phyloP scores from a whole-genome alignment of 2,113 vertebrate species.

The Albula glossodonta region DNA sequence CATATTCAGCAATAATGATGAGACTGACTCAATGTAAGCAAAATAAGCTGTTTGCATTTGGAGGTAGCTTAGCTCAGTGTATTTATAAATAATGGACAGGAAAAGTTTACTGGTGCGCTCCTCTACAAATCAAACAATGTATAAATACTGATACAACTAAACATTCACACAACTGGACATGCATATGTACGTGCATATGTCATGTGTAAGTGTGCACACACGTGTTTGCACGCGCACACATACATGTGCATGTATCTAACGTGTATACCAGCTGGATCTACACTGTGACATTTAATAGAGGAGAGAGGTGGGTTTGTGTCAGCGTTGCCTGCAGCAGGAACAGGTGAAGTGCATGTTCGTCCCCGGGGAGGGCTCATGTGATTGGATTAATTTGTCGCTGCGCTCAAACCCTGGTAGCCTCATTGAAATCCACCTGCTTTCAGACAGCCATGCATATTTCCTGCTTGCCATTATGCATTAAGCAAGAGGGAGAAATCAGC shows the following conservation, averaged over 20 bases:
- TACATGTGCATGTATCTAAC: too few relatives aligned
- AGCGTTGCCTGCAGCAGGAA: too few relatives aligned
- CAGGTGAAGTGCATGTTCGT: not conserved
- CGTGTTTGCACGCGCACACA: not conserved
- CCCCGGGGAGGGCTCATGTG: conserved; percentile 34
- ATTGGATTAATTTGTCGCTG: conserved; percentile 37
- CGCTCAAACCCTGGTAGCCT: conserved; percentile 25
- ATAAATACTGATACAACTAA: not conserved
- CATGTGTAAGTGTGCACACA: not conserved
- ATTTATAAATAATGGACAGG: not conserved
- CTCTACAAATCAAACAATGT: not conserved
- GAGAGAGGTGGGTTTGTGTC: too few relatives aligned
- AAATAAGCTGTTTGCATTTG: not conserved
- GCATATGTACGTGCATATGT: not conserved
- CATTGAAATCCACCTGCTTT: conserved; percentile 43
- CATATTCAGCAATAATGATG: not conserved
- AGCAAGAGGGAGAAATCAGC: conserved; percentile 65
- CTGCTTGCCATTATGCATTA: conserved; percentile 58
- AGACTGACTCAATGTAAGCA: not conserved
- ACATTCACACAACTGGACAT: too few relatives aligned
- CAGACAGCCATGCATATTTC: conserved; percentile 48
- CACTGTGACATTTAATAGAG: too few relatives aligned
- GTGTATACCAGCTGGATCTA: not conserved
- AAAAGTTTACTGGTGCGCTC: not conserved
- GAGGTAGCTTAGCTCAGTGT: not conserved